Conservation (phyloP, 1,140 invertebrate genomes). For the Gonatopus flavifemur region DNA sequence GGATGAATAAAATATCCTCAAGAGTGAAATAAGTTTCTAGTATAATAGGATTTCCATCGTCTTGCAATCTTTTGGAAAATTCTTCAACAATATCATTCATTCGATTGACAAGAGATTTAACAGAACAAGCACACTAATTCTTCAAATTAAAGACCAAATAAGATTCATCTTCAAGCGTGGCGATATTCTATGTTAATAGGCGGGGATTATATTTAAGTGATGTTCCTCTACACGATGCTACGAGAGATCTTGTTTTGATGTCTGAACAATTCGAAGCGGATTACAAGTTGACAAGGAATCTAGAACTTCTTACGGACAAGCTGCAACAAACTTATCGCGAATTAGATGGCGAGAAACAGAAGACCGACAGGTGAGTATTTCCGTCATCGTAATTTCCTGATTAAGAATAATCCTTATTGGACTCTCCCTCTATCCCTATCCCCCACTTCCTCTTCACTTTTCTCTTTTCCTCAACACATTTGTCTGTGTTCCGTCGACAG, state of each 20-base stretch:
- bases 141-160: no score
- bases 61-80: no score
- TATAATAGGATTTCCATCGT: no score
- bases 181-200: slow-evolving; percentile 60
- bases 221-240: slow-evolving; percentile 95
- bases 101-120: no score
- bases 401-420: slow-evolving; percentile 14
- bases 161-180: no score
- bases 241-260: slow-evolving; percentile 92
- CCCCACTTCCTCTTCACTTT: not conserved
- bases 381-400: slow-evolving; percentile 21
- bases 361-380: slow-evolving; percentile 84
- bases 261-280: slow-evolving; percentile 98
- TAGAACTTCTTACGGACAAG: slow-evolving; percentile 95
- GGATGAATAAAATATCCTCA: no score
- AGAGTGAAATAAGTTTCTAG: no score
- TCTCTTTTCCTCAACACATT: not conserved
- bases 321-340: slow-evolving; percentile 93
- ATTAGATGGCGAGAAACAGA: slow-evolving; percentile 93
- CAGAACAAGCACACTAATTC: no score
- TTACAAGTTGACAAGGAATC: slow-evolving; percentile 93
- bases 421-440: not conserved
- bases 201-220: slow-evolving; percentile 91
- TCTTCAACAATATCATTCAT: no score
- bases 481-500: not conserved